Evolutionary conservation across 2,113 vertebrate species (phyloP), one percentile per base, ranked within the genome.

Genomic region (Riparia riparia): DNA sequence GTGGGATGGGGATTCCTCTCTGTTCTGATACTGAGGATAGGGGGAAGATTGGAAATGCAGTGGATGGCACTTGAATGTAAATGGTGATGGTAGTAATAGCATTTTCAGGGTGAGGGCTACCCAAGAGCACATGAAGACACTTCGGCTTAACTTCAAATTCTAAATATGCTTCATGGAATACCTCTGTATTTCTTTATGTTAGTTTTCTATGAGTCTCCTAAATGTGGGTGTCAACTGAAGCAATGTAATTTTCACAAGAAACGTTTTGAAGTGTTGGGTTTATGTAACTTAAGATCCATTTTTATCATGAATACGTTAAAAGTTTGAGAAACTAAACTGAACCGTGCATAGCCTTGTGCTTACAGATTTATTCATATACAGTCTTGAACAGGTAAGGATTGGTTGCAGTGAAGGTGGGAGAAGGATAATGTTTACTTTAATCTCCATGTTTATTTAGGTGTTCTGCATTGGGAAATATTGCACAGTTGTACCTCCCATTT

Each of bases 1-100:
- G 44, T 97, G 98, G 98, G 98, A 98, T 93, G 94, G 47, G 10
- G 96, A 83, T 95, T 97, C 74, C 60, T 73, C n/a, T 77, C 28
- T 73, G 45, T 49, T 54, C 53, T 0, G 3, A 21, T 5, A 28
- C 9, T 57, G 26, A 82, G 24, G 34, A 28, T 25, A 26, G 63
- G 17, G 74, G 47, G 44, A 86, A 44, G 93, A 72, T 64, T 68
- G 83, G 50, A 61, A 60, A 51, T 6, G 11, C 64, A 15, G 28
- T 42, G 85, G 68, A 56, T 42, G 54, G 45, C 61, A 31, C 10
- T 47, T 64, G 57, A 65, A 69, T 5, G 3, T 88, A 34, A 70
- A 72, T 28, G 74, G 66, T 20, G 56, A 10, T 82, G 57, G 76
- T 21, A 41, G 60, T 65, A 16, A 26, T 7, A 71, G 42, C 29